Evolutionary conservation across 2,113 vertebrate genomes (phyloP).

Genomic region (Callospermophilus lateralis): DNA sequence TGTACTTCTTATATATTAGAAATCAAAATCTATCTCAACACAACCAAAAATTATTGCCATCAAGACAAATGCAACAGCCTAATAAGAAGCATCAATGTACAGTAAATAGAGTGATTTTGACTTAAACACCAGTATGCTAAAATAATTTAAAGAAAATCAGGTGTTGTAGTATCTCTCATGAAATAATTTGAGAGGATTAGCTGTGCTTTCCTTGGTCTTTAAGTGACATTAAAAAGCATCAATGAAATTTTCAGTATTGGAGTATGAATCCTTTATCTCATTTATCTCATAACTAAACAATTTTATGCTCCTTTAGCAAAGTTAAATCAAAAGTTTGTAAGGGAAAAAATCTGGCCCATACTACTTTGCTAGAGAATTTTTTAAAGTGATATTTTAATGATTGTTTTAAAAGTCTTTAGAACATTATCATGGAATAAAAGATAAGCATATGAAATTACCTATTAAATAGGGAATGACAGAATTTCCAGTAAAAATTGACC

Average conservation of each 20-base stretch:
- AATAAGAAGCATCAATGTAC: neutral
- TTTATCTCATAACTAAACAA: slow-evolving; percentile 26
- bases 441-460: neutral
- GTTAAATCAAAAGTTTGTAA: neutral
- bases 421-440: neutral
- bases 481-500: neutral
- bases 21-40: neutral
- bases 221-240: neutral
- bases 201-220: neutral
- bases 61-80: neutral
- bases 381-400: neutral
- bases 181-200: neutral
- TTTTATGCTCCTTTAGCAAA: neutral
- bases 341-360: neutral
- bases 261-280: neutral
- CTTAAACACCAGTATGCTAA: neutral
- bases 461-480: neutral
- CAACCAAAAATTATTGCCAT: neutral
- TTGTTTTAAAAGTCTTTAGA: neutral
- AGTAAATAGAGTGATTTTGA: neutral
- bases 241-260: neutral
- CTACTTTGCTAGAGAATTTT: neutral
- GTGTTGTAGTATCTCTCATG: neutral
- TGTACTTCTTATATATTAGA: neutral
- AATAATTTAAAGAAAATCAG: neutral